Evolutionary conservation across 2,113 vertebrate genomes (phyloP).

Genomic region (Vombatus ursinus): DNA sequence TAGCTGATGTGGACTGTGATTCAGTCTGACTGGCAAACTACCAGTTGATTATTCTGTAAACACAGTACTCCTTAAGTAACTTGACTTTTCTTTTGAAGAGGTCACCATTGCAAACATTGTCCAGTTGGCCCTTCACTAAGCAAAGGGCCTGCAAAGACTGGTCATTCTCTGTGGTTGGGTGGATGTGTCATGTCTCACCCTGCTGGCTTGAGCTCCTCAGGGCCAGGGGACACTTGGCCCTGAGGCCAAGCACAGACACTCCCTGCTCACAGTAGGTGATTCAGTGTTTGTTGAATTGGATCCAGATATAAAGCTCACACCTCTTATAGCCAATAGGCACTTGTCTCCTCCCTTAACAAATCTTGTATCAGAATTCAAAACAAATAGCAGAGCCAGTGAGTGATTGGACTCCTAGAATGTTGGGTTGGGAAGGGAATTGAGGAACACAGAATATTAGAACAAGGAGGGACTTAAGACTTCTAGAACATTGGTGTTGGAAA

Average conservation of each 20-base stretch:
- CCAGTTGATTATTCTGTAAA: conserved; percentile 65
- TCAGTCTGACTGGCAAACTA: conserved; percentile 70
- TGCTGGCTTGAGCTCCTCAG: not conserved
- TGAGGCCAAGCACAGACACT: too few relatives aligned
- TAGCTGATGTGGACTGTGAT: conserved; percentile 58
- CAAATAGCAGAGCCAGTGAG: not conserved
- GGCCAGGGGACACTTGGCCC: not conserved
- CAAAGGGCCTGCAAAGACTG: not conserved
- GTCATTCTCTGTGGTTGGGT: conserved; percentile 18
- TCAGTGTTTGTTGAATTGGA: not conserved
- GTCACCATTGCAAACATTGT: conserved; percentile 17
- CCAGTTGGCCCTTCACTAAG: not conserved
- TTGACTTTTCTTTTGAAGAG: conserved; percentile 44
- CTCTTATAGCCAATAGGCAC: not conserved
- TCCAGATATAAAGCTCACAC: not conserved
- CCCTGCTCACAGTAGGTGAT: not conserved
- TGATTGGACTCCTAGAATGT: not conserved
- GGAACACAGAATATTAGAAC: too few relatives aligned
- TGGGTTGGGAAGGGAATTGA: not conserved
- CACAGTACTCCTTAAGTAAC: conserved; percentile 31
- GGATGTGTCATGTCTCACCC: not conserved
- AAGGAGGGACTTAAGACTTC: too few relatives aligned
- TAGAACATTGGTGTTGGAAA: not conserved
- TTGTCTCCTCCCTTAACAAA: not conserved
- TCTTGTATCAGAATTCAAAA: not conserved